Evolutionary conservation across 1,140 invertebrate species (phyloP).

Genomic region (Forficula auricularia): DNA sequence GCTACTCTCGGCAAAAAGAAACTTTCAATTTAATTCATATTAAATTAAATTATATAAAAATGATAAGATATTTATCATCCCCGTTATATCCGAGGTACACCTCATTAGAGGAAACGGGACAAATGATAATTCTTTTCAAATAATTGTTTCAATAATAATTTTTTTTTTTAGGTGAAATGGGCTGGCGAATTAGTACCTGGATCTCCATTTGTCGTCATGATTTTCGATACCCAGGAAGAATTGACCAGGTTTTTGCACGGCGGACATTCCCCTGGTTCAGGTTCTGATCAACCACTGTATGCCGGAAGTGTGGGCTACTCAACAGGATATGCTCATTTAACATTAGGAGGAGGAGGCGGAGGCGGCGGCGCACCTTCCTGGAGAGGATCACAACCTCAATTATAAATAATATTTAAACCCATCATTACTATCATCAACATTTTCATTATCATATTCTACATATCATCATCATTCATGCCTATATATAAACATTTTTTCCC

Average conservation of each 20-base stretch:
- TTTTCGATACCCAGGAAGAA: slow-evolving; percentile 96
- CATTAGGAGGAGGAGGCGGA: slow-evolving; percentile 12
- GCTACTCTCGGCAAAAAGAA: too few species aligned
- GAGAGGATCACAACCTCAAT: slow-evolving; percentile 24
- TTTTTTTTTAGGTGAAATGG: slow-evolving; percentile 79
- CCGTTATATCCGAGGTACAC: too few species aligned
- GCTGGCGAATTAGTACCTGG: slow-evolving; percentile 92
- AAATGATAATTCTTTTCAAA: too few species aligned
- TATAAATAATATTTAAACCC: not conserved
- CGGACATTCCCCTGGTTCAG: slow-evolving; percentile 26
- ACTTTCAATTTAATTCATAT: too few species aligned
- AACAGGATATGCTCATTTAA: slow-evolving; percentile 27
- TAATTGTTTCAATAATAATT: too few species aligned
- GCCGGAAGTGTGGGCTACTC: slow-evolving; percentile 31
- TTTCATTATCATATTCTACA: too few species aligned
- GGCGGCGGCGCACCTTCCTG: slow-evolving; percentile 24
- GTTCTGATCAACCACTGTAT: slow-evolving; percentile 24
- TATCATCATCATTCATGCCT: too few species aligned
- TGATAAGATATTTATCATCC: too few species aligned
- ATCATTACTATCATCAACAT: too few species aligned
- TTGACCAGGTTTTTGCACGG: slow-evolving; percentile 41
- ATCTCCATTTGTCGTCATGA: slow-evolving; percentile 96
- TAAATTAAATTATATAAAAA: too few species aligned
- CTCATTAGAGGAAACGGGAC: too few species aligned
- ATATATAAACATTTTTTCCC: too few species aligned